A percentile compares a stretch with the other conserved stretches of the same genome.
Conservation (phyloP, 2,797 vertebrate species). For the Poecilia picta region DNA sequence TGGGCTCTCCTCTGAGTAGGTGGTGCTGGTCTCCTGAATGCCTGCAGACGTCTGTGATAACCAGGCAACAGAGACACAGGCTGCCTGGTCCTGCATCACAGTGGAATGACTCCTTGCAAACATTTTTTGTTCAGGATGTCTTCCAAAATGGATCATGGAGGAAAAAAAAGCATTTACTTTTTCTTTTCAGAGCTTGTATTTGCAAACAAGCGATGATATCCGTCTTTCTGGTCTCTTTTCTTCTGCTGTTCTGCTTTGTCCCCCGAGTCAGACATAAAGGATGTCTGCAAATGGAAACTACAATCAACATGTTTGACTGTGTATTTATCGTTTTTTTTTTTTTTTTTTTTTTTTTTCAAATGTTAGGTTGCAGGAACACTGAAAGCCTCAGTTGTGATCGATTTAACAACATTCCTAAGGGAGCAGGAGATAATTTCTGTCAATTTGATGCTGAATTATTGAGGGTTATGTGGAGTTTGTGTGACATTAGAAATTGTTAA, state of each 20-base stretch:
- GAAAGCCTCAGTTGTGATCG: slow-evolving; percentile 51
- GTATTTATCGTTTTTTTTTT: slow-evolving; percentile 48
- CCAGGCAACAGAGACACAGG: slow-evolving; percentile 59
- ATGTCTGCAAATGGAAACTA: slow-evolving; percentile 30
- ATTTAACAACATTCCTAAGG: slow-evolving; percentile 67
- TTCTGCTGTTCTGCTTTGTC: slow-evolving; percentile 19
- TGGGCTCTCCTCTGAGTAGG: slow-evolving; percentile 45
- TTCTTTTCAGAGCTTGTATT: slow-evolving; percentile 38
- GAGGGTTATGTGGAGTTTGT: slow-evolving; percentile 56
- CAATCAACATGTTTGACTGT: slow-evolving; percentile 65
- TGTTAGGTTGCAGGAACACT: slow-evolving; percentile 62
- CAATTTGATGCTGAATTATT: slow-evolving; percentile 55
- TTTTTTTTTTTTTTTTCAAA: slow-evolving; percentile 32
- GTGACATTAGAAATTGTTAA: slow-evolving; percentile 29
- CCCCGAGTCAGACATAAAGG: slow-evolving; percentile 24
- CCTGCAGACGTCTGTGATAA: slow-evolving; percentile 51
- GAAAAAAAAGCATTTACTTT: slow-evolving; percentile 34
- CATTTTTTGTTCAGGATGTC: slow-evolving; percentile 45
- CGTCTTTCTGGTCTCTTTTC: slow-evolving; percentile 27
- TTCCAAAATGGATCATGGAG: slow-evolving; percentile 59
- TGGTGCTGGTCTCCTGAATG: slow-evolving; percentile 61
- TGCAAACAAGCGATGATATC: slow-evolving; percentile 55
- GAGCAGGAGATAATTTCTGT: slow-evolving; percentile 54
- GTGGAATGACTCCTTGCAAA: slow-evolving; percentile 49
- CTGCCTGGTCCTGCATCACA: slow-evolving; percentile 34